Evolutionary conservation across 92 coral and sea anemone genomes (phyloP), one percentile per base, ranked within the genome.

Genomic region (Chrysogorgia sp.): DNA sequence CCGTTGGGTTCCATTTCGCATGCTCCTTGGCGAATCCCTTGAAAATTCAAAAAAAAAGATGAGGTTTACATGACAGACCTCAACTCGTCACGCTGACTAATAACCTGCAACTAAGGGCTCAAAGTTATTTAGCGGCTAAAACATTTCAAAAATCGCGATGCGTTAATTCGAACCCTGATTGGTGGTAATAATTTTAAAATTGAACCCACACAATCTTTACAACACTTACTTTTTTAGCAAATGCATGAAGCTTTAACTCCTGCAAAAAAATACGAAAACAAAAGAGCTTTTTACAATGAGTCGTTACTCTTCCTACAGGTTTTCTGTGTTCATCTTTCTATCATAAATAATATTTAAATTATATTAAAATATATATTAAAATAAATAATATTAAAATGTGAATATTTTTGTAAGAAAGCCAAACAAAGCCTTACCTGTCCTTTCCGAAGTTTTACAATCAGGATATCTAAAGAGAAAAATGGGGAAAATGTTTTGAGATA

Each of bases 11-110:
- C 98, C 98, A 94, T 56, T 94, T 94, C 2, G 98, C 98, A 87
- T 94, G 98, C 33, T 94, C 98, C 81, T 94, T 94, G 55, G 97
- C 98, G 81, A 94, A 94, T 53, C 98, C 98, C 98, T 94, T 45
- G 0, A 58, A 63, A 12, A n/a, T 1, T 34, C 25, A 19, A 58
- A 19, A 21, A 7, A n/a, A n/a, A n/a, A n/a, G n/a, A n/a, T n/a
- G n/a, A n/a, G n/a, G 77, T 13, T 23, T 2, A 9, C 7, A 26
- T 15, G 0, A 33, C 32, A 12, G 21, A 32, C 37, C 3, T 20
- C 32, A 2, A 62, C 15, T 9, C 1, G 43, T 22, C 49, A n/a
- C 24, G 15, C n/a, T 30, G 33, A 3, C 4, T 2, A n/a, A 26
- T 25, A 19, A 6, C 9, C 4, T n/a, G n/a, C n/a, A n/a, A n/a